phyloP scores from a whole-genome alignment of 1,140 invertebrate genomes.

The Magallana gigas region DNA sequence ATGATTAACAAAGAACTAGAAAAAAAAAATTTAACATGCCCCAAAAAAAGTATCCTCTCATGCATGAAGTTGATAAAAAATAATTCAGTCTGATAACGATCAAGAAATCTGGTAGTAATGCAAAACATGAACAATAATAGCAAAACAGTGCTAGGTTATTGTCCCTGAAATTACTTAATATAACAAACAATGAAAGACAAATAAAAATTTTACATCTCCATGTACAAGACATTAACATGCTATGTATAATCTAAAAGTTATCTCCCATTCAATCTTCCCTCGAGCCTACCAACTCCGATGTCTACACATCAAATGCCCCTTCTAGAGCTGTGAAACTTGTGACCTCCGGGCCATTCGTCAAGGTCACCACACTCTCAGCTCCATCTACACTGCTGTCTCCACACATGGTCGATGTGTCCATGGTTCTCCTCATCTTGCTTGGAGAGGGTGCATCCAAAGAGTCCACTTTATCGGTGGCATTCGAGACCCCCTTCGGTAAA shows the following conservation, averaged over 20 bases:
- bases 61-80: neutral
- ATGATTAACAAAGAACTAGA: conserved; percentile 11
- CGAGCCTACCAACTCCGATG: too few species aligned
- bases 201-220: conserved; percentile 23
- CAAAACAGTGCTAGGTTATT: conserved; percentile 9
- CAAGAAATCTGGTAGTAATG: neutral
- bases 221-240: neutral
- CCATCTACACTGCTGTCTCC: neutral
- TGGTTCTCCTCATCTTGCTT: conserved; percentile 25
- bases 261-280: neutral
- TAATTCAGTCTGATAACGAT: neutral
- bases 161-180: conserved; percentile 17
- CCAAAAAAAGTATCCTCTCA: neutral
- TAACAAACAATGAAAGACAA: conserved; percentile 34
- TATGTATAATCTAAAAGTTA: conserved; percentile 2
- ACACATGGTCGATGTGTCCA: neutral
- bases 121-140: conserved; percentile 17
- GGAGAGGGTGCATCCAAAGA: conserved; percentile 13
- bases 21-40: neutral
- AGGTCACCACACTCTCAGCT: conserved; percentile 58
- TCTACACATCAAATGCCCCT: conserved; percentile 44
- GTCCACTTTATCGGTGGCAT: conserved; percentile 2
- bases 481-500: conserved; percentile 44
- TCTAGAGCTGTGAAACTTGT: conserved; percentile 62
- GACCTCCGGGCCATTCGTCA: conserved; percentile 61